Base-by-base conservation (phyloP, 2,797 vertebrate genomes). In the Trematomus bernacchii region DNA sequence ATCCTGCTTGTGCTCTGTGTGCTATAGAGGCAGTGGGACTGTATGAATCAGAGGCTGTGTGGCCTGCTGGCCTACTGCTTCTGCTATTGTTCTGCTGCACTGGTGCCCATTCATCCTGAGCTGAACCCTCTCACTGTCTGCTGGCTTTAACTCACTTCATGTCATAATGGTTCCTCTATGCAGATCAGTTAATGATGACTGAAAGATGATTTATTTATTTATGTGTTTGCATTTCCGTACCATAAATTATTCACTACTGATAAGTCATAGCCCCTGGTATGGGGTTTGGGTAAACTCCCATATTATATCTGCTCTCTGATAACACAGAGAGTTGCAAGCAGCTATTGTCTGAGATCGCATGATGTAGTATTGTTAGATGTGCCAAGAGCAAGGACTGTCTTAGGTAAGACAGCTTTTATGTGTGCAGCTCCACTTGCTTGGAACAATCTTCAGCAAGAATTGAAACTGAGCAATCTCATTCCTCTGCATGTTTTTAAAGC, bases 41-140 rank as follows among this genome's bases (percentile, higher is more conserved):
- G 82, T 43, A 80, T 92, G 90, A 92, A 88, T 86, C 76, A 61
- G 83, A 69, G 13, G 71, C 88, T 85, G 79, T 91, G 91, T 87
- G 84, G 71, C 73, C 71, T 57, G 80, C 57, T 66, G 6, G 65
- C 77, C 72, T 67, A 67, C 81, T 79, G 85, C 55, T 81, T 70
- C 64, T 73, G 68, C 10, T 66, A 75, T 92, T 93, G 90, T 91
- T 80, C 55, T 19, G 66, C 21, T 76, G 58, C 74, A 82, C 86
- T 86, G 85, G 76, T 48, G 53, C 4, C 47, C 79, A 84, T 87
- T 92, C 76, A 90, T 76, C 67, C 74, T 40, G 67, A 74, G 30
- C 75, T 86, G 67, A 92, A 85, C 43, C 48, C 62, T 48, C 46
- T 46, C 40, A 59, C 75, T 87, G 79, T 90, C 73, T 73, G 1